Percentiles rank a stretch among this genome's conserved stretches.
Conservation (phyloP, 1,140 invertebrate genomes). For the Elysia chlorotica region DNA sequence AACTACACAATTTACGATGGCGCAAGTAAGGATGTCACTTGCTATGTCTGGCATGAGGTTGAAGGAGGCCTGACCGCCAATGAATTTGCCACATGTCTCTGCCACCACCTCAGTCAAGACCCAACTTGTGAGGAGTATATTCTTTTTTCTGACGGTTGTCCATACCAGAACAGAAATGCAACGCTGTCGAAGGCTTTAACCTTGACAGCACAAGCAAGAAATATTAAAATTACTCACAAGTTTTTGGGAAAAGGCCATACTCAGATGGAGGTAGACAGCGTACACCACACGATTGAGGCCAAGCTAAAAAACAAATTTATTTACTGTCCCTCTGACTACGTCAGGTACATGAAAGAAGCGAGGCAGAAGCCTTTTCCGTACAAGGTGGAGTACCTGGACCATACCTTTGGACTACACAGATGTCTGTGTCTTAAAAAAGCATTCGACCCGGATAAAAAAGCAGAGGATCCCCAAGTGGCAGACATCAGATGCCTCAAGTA, state of each 20-base stretch:
- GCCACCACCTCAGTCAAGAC: slow-evolving; percentile 44
- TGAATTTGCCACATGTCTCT: slow-evolving; percentile 57
- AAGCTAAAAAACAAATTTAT: slow-evolving; percentile 15
- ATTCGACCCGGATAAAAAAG: not conserved
- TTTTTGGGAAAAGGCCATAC: slow-evolving; percentile 60
- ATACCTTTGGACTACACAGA: slow-evolving; percentile 2
- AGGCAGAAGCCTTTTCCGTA: not conserved
- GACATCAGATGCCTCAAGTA: slow-evolving; percentile 14
- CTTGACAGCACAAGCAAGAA: slow-evolving; percentile 35
- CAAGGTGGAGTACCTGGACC: slow-evolving; percentile 1
- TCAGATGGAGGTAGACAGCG: slow-evolving; percentile 61
- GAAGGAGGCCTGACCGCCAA: slow-evolving; percentile 57
- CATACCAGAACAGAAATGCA: slow-evolving; percentile 51
- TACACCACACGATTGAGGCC: slow-evolving; percentile 40
- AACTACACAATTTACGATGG: slow-evolving; percentile 64
- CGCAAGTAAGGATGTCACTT: slow-evolving; percentile 38
- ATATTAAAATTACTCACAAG: slow-evolving; percentile 56
- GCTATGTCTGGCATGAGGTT: slow-evolving; percentile 62
- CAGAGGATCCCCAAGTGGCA: not conserved
- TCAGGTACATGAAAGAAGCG: slow-evolving; percentile 11
- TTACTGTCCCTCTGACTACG: slow-evolving; percentile 16
- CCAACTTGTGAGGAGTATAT: slow-evolving; percentile 23
- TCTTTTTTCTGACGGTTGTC: slow-evolving; percentile 55
- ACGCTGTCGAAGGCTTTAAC: slow-evolving; percentile 53
- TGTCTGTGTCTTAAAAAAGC: too few species aligned